phyloP scores from a whole-genome alignment of 1,140 invertebrate genomes.

The Listronotus oregonensis region DNA sequence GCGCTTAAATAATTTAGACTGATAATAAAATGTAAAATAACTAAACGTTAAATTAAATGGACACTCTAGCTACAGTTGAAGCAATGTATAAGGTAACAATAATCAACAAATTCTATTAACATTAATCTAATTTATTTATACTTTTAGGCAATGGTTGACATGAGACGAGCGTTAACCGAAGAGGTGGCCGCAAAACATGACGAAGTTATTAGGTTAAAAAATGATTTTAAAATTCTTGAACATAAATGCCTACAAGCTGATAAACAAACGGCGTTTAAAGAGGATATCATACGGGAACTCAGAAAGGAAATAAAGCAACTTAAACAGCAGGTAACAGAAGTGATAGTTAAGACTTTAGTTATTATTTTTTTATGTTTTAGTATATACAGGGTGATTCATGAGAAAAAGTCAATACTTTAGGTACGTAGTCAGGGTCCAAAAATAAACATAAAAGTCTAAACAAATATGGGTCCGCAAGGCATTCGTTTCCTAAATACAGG shows the following conservation, averaged over 20 bases:
- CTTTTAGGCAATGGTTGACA: conserved; percentile 55
- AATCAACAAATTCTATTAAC: not conserved
- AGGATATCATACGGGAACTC: conserved; percentile 62
- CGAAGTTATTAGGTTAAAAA: conserved; percentile 52
- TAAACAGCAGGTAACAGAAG: conserved; percentile 44
- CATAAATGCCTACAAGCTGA: conserved; percentile 57
- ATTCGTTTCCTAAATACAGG: too few species aligned
- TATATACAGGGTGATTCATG: too few species aligned
- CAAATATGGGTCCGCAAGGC: too few species aligned
- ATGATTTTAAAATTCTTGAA: conserved; percentile 56
- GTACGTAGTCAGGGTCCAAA: too few species aligned
- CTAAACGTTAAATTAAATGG: too few species aligned
- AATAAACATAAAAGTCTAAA: too few species aligned
- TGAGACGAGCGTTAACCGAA: conserved; percentile 56
- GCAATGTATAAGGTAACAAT: not conserved
- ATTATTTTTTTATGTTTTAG: too few species aligned
- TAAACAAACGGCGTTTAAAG: conserved; percentile 59
- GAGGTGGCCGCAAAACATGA: conserved; percentile 62
- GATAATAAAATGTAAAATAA: too few species aligned
- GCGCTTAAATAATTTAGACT: too few species aligned
- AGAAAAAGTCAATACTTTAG: too few species aligned
- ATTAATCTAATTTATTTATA: conserved; percentile 36
- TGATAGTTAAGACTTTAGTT: too few species aligned
- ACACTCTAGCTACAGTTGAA: not conserved
- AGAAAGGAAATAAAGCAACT: conserved; percentile 58